These are phyloP conservation scores for Bothrops jararaca DNA, from an alignment of 2,113 vertebrate genomes.

Conservation along the genomic window DNA sequence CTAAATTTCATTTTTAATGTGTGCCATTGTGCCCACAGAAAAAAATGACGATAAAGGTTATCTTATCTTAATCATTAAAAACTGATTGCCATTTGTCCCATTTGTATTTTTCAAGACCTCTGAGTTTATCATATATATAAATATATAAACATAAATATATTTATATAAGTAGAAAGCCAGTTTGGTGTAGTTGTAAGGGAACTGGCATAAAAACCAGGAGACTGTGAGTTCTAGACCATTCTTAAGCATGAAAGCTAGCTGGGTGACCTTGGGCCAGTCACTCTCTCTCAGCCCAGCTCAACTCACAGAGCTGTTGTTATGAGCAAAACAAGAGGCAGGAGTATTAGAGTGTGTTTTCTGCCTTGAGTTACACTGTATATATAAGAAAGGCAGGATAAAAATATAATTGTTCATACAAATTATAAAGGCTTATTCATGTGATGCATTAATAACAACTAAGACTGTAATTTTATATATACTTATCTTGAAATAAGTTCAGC, in stretches of 20 bases:
- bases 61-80: neutral
- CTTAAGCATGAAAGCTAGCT: neutral
- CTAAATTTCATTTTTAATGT: no score
- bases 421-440: neutral
- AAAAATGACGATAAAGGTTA: no score
- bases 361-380: neutral
- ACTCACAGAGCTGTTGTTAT: neutral
- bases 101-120: no score
- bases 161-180: neutral
- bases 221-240: neutral
- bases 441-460: neutral
- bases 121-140: neutral
- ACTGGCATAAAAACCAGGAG: neutral
- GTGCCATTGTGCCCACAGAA: no score
- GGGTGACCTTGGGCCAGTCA: neutral
- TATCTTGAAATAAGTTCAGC: neutral
- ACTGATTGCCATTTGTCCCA: neutral
- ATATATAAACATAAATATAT: neutral
- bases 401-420: neutral
- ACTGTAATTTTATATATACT: neutral
- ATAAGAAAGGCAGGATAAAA: neutral
- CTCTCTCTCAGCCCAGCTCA: neutral
- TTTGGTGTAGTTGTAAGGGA: neutral
- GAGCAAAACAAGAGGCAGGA: neutral
- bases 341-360: neutral